phyloP scores from a whole-genome alignment of 2,888 invertebrate species.

The Eudemis profundana region DNA sequence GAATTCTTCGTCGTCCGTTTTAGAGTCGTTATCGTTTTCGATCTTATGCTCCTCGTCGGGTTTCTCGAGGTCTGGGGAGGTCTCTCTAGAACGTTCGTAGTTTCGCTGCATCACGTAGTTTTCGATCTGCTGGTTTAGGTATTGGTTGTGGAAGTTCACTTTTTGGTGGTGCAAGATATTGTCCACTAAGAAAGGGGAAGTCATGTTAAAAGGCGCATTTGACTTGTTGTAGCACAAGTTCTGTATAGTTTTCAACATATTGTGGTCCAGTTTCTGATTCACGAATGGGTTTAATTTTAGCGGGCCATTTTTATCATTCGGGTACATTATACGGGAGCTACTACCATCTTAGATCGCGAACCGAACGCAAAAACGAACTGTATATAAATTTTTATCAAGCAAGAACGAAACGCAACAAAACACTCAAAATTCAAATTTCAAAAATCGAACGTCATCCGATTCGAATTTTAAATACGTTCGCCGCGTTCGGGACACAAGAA shows the following conservation, averaged over 20 bases:
- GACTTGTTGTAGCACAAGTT: constrained; percentile 75
- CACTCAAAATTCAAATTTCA: constrained; percentile 46
- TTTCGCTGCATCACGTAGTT: constrained; percentile 71
- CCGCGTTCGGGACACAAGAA: constrained; percentile 41
- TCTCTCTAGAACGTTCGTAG: constrained; percentile 70
- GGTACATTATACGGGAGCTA: constrained; percentile 75
- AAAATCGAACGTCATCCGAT: constrained; percentile 35
- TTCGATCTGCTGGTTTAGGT: constrained; percentile 82
- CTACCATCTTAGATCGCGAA: constrained; percentile 34
- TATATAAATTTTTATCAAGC: neutral
- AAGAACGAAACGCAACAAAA: constrained; percentile 45
- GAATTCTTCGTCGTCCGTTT: constrained; percentile 68
- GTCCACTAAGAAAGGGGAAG: constrained; percentile 87
- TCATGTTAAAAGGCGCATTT: constrained; percentile 77
- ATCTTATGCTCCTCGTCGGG: constrained; percentile 67
- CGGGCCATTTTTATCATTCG: constrained; percentile 78
- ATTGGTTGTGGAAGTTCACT: constrained; percentile 80
- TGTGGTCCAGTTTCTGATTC: constrained; percentile 68
- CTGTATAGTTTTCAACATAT: constrained; percentile 82
- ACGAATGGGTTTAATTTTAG: constrained; percentile 72
- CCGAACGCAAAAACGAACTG: constrained; percentile 44
- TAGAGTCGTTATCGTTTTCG: constrained; percentile 72
- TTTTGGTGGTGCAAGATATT: constrained; percentile 86
- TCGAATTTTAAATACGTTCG: constrained; percentile 37
- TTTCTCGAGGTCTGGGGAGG: constrained; percentile 69